Base-by-base conservation (phyloP, 2,888 invertebrate genomes). In the Drosophila mimetica region DNA sequence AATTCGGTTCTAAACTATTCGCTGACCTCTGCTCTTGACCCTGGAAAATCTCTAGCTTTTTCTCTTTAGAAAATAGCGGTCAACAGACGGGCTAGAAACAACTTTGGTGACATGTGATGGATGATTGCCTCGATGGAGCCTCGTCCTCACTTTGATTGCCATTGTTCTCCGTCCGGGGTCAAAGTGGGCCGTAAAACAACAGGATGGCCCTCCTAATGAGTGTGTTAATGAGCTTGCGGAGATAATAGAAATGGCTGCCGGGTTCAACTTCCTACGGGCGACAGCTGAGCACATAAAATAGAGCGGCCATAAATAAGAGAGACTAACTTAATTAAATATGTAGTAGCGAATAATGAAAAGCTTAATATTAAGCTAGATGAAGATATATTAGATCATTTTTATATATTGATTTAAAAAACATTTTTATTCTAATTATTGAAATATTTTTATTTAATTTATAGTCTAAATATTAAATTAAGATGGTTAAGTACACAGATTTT, bases 21-120 rank as follows among this genome's bases (percentile, higher is more conserved):
- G 50, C 25, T 81, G 79, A 81, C 82, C 85, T 67, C 61, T 53
- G 34, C 2, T 37, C 14, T 44, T 75, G 81, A 77, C 67, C 70
- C 47, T 50, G 54, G 50, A 39, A 39, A n/a, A 51, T 59, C 69
- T 32, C 47, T 28, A 32, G 57, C 30, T 32, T 37, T 20, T 32
- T 37, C 16, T 60, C 70, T 57, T 42, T 25, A 1, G 47, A 50
- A 18, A 25, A 25, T 54, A 34, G 11, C 59, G 61, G 72, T 22
- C 73, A 76, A 58, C 59, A 67, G 52, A 64, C 50, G 42, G 47
- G 53, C 59, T 32, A 9, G 34, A 66, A 65, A 69, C 63, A 54
- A 25, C 61, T 63, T 63, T 37, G 42, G 41, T 57, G 51, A 54
- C 66, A 70, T 55, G 54, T 77, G 80, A 78, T 79, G 74, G 71